A percentile compares a stretch with the other conserved stretches of the same genome.
phyloP scores from a whole-genome alignment of 2,113 vertebrate species.

The Pterophyllum scalare region DNA sequence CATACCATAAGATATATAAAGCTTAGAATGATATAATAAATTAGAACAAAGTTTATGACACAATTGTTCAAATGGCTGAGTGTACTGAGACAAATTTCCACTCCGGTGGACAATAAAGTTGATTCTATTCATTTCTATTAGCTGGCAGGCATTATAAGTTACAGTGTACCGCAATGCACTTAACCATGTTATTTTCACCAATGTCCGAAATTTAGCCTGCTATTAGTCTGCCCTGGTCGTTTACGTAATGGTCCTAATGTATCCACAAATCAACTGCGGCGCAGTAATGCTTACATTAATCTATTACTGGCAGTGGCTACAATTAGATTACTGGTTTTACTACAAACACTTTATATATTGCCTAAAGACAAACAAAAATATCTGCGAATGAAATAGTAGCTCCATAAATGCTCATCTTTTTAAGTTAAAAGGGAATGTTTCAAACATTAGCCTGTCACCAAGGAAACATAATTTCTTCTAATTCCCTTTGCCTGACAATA shows the following conservation, averaged over 20 bases:
- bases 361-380: conserved; percentile 32
- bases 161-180: conserved; percentile 44
- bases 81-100: conserved; percentile 6
- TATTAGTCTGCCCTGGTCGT: conserved; percentile 57
- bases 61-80: conserved; percentile 1
- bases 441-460: conserved; percentile 22
- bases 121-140: conserved; percentile 7
- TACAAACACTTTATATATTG: conserved; percentile 34
- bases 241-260: conserved; percentile 64
- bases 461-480: conserved; percentile 9
- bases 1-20: background rate
- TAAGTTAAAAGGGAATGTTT: conserved; percentile 32
- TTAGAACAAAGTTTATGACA: background rate
- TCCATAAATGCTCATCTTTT: conserved; percentile 41
- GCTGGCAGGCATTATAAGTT: conserved; percentile 36
- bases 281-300: conserved; percentile 64
- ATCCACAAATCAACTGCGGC: conserved; percentile 67
- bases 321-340: conserved; percentile 60
- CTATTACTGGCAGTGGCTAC: conserved; percentile 48
- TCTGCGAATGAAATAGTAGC: conserved; percentile 2
- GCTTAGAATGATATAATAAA: conserved; percentile 1
- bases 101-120: conserved; percentile 5
- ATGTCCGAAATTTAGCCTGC: conserved; percentile 54
- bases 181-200: conserved; percentile 69
- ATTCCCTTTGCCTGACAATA: conserved; percentile 31